Percentiles rank a stretch among this genome's conserved stretches.
These are phyloP conservation scores for Drosophila pallidifrons DNA, from an alignment of 1,140 invertebrate genomes.

Conservation along the genomic window DNA sequence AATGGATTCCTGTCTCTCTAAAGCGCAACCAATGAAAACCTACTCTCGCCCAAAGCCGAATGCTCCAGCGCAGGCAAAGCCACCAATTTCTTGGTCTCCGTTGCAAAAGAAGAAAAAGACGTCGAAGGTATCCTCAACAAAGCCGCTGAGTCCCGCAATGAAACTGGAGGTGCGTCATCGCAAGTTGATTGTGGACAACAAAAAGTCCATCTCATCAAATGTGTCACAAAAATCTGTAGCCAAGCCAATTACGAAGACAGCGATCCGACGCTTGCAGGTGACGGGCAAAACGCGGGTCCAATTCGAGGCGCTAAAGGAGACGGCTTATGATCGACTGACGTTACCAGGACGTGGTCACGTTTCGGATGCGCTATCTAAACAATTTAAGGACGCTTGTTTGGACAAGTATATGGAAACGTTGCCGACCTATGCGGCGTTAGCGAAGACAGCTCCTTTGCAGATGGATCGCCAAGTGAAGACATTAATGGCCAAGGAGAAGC, in stretches of 20 bases:
- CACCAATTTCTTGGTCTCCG: conserved; percentile 49
- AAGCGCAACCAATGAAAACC: conserved; percentile 49
- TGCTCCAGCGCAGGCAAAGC: background rate
- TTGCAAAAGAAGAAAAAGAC: conserved; percentile 49
- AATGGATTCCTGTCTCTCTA: conserved; percentile 6
- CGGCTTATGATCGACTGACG: conserved; percentile 69
- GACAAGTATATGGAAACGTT: conserved; percentile 50
- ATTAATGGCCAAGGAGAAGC: conserved; percentile 47
- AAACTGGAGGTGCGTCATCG: conserved; percentile 54
- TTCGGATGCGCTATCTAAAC: conserved; percentile 14
- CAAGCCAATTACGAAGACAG: conserved; percentile 27
- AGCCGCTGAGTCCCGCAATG: conserved; percentile 50
- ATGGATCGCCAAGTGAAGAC: conserved; percentile 53
- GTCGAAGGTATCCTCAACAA: conserved; percentile 44
- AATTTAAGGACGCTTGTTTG: conserved; percentile 53
- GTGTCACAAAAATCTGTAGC: conserved; percentile 6
- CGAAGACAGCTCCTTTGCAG: conserved; percentile 29
- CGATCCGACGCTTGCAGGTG: conserved; percentile 49
- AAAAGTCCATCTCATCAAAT: conserved; percentile 31
- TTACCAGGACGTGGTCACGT: conserved; percentile 25
- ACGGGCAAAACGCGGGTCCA: conserved; percentile 55
- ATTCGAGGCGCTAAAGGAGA: conserved; percentile 56
- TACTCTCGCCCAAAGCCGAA: conserved; percentile 53
- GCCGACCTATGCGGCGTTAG: conserved; percentile 54
- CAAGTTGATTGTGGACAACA: conserved; percentile 60